Conservation (phyloP, 2,888 invertebrate species). For the Tinea semifulvella region DNA sequence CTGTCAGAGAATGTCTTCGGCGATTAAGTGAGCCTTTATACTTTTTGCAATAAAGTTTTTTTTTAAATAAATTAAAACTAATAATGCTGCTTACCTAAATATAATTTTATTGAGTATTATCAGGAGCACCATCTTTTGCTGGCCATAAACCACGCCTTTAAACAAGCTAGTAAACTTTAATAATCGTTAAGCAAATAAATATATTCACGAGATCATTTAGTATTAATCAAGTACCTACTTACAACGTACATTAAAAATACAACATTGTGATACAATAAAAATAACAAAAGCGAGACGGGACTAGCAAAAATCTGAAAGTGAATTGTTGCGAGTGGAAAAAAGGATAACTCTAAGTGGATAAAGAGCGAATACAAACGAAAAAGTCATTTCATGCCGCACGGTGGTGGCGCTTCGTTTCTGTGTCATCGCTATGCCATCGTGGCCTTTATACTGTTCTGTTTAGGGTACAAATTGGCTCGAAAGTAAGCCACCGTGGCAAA, state of each 20-base stretch:
- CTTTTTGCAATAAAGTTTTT: no score
- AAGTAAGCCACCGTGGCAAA: constrained; percentile 49
- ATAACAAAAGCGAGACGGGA: constrained; percentile 22
- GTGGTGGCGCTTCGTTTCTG: constrained; percentile 40
- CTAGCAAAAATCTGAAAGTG: constrained; percentile 58
- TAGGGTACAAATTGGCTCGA: constrained; percentile 41
- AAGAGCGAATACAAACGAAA: constrained; percentile 65
- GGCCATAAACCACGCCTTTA: no score
- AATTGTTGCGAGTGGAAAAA: constrained; percentile 64
- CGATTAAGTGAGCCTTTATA: no score
- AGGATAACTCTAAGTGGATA: constrained; percentile 65
- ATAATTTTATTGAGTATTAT: no score
- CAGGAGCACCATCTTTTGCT: no score
- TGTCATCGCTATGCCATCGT: neutral
- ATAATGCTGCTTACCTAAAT: no score
- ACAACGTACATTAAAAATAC: neutral
- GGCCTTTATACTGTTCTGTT: neutral
- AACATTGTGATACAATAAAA: constrained; percentile 12
- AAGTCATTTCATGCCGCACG: constrained; percentile 63
- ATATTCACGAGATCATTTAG: no score
- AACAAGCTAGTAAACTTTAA: no score
- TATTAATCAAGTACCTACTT: no score
- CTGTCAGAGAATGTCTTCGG: no score
- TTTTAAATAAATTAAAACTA: no score
- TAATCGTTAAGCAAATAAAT: no score